Percentiles rank a stretch among this genome's conserved stretches.
Conservation (phyloP, 2,113 vertebrate species). For the Platysteira castanea region DNA sequence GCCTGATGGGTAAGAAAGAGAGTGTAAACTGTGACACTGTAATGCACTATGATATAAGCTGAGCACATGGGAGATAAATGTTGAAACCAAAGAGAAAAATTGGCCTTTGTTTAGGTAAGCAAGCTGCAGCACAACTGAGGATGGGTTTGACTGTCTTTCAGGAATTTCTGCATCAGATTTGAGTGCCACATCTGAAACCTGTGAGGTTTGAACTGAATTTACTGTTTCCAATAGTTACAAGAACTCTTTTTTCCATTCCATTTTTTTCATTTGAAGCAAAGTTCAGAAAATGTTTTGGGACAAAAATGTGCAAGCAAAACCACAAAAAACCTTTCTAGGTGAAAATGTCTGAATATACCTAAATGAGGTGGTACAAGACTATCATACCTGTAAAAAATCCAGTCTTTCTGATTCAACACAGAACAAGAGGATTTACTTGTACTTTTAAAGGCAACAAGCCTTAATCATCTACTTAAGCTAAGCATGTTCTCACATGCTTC, state of each 20-base stretch:
- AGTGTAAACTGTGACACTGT: neutral
- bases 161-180: neutral
- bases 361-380: neutral
- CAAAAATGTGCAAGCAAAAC: neutral
- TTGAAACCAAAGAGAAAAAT: neutral
- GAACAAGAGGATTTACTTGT: neutral
- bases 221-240: neutral
- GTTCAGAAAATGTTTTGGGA: neutral
- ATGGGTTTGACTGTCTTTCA: neutral
- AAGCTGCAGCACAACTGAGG: neutral
- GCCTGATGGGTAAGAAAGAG: neutral
- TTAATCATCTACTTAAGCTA: neutral
- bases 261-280: neutral
- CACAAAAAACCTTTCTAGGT: neutral
- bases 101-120: neutral
- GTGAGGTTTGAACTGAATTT: neutral
- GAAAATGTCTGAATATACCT: neutral
- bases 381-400: neutral
- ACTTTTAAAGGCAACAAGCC: neutral
- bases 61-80: neutral
- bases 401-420: neutral
- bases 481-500: neutral
- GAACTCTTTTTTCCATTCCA: neutral
- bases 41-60: neutral
- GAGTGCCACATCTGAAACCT: neutral